Base-by-base conservation (phyloP, 2,113 vertebrate species). In the Proteles cristata region DNA sequence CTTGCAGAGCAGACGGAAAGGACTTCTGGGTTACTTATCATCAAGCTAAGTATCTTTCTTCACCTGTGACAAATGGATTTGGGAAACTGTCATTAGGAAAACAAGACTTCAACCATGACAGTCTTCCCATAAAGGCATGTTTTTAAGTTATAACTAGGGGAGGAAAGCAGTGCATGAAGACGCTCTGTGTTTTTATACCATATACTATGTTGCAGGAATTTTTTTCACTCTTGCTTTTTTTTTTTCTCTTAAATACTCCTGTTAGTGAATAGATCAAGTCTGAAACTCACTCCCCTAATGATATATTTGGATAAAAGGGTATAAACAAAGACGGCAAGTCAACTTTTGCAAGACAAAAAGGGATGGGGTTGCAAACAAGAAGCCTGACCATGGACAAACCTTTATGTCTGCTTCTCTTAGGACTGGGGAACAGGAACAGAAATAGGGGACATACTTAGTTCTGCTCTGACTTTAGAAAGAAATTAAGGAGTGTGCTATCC, bases 161-260 rank as follows among this genome's bases (percentile, higher is more conserved):
- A 90, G 71, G 76, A 80, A 68, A 66, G 1, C 77, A 92, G 45
- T 69, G 63, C 66, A 86, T 65, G 15, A 94, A 94, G 31, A 68
- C 23, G 21, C 11, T 87, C 61, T 93, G 14, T 55, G 53, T 89
- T 83, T 91, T 81, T 45, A 63, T 74, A 92, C 71, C 26, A 92
- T 50, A 92, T 26, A 58, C 26, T 80, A 45, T 11, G 5, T 84
- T 35, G 74, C 0, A 53, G 39, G 9, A 65, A 89, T 94, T 85
- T 74, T 84, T 88, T 39, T 80, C 88, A 76, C 9, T 16, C 45
- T 85, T 86, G 35, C 16, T 95, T 95, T 53, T 80, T 85, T 94
- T 45, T 95, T 28, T 74, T 76, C 80, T 94, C 35, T 95, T 26
- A 61, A 55, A 58, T 77, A 92, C 28, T 87, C 76, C 68, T 58